Base-by-base conservation (phyloP, 2,888 invertebrate genomes). In the Acrocera orbiculus region DNA sequence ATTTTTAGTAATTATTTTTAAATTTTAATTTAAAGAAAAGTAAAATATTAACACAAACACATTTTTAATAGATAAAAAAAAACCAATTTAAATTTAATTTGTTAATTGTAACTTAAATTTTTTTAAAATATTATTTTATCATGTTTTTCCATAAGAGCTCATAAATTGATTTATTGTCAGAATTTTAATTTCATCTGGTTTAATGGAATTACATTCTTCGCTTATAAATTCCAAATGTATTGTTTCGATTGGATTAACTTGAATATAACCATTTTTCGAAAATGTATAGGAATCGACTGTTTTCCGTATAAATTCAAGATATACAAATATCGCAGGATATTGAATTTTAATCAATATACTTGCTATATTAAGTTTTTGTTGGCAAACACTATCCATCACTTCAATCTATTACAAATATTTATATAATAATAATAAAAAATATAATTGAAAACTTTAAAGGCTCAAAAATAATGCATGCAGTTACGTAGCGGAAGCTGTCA, bases 221-320 rank as follows among this genome's bases (percentile, higher is more conserved):
- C 29, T 38, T 22, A 44, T 42, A 19, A 57, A 51, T 27, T 53
- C 51, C 25, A 53, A 44, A 30, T 54, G 49, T 3, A 61, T 38
- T 14, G 50, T 48, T 39, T 53, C 47, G 14, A 52, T 45, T 10
- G 58, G 54, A 2, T 44, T 38, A 10, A 53, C 37, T 40, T 57
- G 52, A 46, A 61, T 52, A 37, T 50, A 61, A 5, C 61, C 61
- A 36, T 61, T 61, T 28, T 50, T 50, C 2, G 59, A 56, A 2
- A 61, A 41, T 22, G 40, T 47, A 39, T 57, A 56, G 8, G 47
- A 43, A 3, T 42, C 40, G 15, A 53, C 43, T 14, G 45, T 33
- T 3, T 44, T 38, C 41, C 53, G 47, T 1, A 35, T 23, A 2
- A 61, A 16, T 34, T 58, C 54, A 10, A 61, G 35, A 22, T 55